These are phyloP conservation scores for Baryphthengus martii DNA, from an alignment of 2,113 vertebrate genomes.

Conservation along the genomic window DNA sequence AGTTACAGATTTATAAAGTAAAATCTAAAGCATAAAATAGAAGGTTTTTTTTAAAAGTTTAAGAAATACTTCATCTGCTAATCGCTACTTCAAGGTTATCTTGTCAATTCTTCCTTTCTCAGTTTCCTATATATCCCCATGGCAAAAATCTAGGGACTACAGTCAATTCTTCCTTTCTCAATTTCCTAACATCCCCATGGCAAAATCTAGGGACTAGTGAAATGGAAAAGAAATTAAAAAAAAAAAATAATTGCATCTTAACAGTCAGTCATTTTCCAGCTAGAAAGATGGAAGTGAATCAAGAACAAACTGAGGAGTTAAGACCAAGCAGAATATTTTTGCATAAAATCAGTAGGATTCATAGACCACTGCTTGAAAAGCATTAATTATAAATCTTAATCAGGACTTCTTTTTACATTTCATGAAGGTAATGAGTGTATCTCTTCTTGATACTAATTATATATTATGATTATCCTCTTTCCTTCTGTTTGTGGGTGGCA, in stretches of 20 bases:
- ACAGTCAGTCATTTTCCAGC: background rate
- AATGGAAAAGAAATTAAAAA: background rate
- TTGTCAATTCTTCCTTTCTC: background rate
- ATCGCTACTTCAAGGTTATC: background rate
- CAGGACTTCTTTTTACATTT: background rate
- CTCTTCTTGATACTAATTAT: background rate
- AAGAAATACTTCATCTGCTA: background rate
- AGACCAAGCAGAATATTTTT: background rate
- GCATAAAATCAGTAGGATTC: background rate
- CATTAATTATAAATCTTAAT: background rate
- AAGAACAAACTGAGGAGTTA: background rate
- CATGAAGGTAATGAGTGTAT: background rate
- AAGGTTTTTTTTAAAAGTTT: background rate
- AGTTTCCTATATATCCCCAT: background rate
- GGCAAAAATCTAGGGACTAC: background rate
- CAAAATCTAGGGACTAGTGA: background rate
- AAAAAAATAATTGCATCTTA: background rate
- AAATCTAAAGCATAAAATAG: background rate
- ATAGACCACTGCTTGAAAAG: background rate
- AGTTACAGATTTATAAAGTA: background rate
- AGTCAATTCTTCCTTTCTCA: background rate
- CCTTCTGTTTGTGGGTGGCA: background rate
- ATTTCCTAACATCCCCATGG: background rate
- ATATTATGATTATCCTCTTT: background rate
- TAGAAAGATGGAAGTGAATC: background rate